Evolutionary conservation across 2,888 invertebrate species (phyloP), one percentile per base, ranked within the genome.

Genomic region (Masnerella sp.): DNA sequence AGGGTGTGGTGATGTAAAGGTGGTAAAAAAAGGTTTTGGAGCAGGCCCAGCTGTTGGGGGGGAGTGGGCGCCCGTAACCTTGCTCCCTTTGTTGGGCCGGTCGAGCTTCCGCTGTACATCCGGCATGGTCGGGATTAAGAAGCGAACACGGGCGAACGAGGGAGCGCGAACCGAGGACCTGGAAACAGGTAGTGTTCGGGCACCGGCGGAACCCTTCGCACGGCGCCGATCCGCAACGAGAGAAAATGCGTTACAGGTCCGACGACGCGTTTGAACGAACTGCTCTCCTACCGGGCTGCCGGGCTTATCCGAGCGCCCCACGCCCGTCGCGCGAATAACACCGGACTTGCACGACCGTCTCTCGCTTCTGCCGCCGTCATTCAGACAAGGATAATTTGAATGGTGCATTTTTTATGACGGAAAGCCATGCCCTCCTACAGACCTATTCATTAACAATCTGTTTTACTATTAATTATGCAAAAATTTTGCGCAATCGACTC

Each of bases 261-360:
- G 47, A 78, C 79, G 59, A 79, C 77, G 79, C 83, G 84, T 85
- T 85, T 85, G 78, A 84, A 85, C 81, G 76, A 77, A 82, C 81
- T 84, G 81, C 78, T 76, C 76, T 78, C 65, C 77, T 79, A 80
- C 79, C 82, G 79, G 80, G 79, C 77, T 75, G 76, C 78, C 82
- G 83, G 80, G 78, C 73, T 78, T 77, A 25, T 68, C 70, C 81
- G 76, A 79, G 75, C 54, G 62, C 80, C 79, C 80, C 80, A 79
- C 81, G 75, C 81, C 81, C 68, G 64, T 51, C 34, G 22, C 17
- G 54, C 81, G 82, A 76, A 77, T 67, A 69, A 56, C 61, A 40
- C 77, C 82, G 82, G 80, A 69, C 40, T 56, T 61, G 51, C 77
- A 76, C 78, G 79, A 75, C 28, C 36, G 17, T 25, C 18, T 36